Conservation (phyloP, 2,888 invertebrate genomes). For the Eupithecia vulgata region DNA sequence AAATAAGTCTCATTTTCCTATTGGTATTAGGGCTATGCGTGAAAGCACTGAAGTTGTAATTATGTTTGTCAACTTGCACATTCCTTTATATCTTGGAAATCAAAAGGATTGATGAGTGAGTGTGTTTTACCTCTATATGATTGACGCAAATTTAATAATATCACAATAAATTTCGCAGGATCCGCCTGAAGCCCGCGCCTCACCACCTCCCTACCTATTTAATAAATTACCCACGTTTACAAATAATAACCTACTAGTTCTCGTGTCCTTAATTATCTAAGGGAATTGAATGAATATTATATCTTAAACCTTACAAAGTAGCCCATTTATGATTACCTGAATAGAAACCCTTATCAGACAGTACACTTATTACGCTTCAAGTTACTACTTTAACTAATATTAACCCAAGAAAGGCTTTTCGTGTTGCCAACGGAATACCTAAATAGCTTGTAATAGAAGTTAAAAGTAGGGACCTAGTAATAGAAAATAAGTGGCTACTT, state of each 20-base stretch:
- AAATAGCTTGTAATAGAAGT: neutral
- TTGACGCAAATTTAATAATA: too few relatives aligned
- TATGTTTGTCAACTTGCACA: too few relatives aligned
- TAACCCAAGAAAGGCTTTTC: neutral
- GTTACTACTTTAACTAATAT: neutral
- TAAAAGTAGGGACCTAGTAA: neutral
- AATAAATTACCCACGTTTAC: neutral
- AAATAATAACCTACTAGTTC: neutral
- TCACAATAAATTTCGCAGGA: too few relatives aligned
- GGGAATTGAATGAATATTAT: neutral
- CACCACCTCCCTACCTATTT: too few relatives aligned
- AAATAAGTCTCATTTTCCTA: too few relatives aligned
- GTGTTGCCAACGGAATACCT: neutral
- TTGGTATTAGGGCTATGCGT: too few relatives aligned
- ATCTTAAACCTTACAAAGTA: neutral
- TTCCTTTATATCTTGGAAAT: too few relatives aligned
- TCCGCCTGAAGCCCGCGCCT: too few relatives aligned
- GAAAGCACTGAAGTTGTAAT: too few relatives aligned
- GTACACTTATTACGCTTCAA: neutral
- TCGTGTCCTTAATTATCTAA: neutral
- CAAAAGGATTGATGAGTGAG: too few relatives aligned
- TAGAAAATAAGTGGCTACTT: neutral
- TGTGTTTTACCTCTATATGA: too few relatives aligned
- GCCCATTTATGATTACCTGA: neutral
- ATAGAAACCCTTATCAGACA: slow-evolving; percentile 4